Conservation (phyloP, 2,888 invertebrate genomes). For the Eupithecia vulgata region DNA sequence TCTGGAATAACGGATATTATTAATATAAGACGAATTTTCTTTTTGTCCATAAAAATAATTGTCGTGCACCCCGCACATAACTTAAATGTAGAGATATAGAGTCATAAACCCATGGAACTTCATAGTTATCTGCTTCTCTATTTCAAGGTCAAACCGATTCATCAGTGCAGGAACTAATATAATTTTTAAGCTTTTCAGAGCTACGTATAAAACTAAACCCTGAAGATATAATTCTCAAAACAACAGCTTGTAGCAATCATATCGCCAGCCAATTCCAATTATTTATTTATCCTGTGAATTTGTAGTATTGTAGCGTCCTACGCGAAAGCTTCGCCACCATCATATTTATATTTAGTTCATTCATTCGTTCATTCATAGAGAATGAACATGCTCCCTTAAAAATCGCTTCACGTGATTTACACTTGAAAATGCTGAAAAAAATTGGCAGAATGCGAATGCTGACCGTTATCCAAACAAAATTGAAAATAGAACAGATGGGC, state of each 20-base stretch:
- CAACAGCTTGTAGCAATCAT: slow-evolving; percentile 22
- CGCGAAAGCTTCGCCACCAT: slow-evolving; percentile 13
- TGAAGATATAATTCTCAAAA: slow-evolving; percentile 27
- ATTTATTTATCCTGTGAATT: slow-evolving; percentile 27
- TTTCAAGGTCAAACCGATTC: background rate
- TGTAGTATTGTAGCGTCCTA: slow-evolving; percentile 28
- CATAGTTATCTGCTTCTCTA: background rate
- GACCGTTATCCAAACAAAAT: slow-evolving; percentile 44
- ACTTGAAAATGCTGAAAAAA: slow-evolving; percentile 54
- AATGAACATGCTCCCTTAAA: slow-evolving; percentile 33
- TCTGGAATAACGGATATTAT: too few species aligned
- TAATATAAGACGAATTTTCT: too few species aligned
- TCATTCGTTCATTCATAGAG: slow-evolving; percentile 42
- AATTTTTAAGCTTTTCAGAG: background rate
- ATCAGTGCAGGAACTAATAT: too few species aligned
- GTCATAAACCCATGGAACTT: background rate
- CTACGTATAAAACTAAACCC: background rate
- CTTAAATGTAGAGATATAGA: background rate
- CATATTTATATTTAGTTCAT: slow-evolving; percentile 32
- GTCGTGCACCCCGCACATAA: background rate
- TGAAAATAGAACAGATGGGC: slow-evolving; percentile 62
- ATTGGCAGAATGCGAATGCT: slow-evolving; percentile 56
- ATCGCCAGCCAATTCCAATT: slow-evolving; percentile 30
- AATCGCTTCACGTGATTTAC: slow-evolving; percentile 42
- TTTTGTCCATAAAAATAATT: background rate